Conservation (phyloP, 92 coral and sea anemone species). For the Epizoanthus rinbou region DNA sequence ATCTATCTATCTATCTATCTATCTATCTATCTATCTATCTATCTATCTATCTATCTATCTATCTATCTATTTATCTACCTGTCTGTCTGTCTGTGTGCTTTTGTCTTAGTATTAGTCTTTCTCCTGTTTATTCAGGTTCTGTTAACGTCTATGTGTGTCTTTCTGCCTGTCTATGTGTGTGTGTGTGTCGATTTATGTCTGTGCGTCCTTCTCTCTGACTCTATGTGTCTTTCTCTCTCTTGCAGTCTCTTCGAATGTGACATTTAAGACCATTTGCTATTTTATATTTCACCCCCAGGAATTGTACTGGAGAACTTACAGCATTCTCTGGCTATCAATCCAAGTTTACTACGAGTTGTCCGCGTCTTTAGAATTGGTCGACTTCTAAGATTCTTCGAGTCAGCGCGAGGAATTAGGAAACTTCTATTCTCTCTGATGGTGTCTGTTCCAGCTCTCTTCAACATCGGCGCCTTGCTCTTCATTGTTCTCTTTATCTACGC, state of each 20-base stretch:
- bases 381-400: constrained; percentile 89
- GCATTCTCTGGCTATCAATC: constrained; percentile 71
- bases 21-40: too few species aligned
- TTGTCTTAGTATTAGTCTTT: too few species aligned
- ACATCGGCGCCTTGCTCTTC: constrained; percentile 89
- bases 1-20: too few species aligned
- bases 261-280: neutral
- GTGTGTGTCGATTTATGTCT: too few species aligned
- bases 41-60: too few species aligned
- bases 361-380: constrained; percentile 93
- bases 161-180: too few species aligned
- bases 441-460: constrained; percentile 89
- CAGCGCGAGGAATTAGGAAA: constrained; percentile 91
- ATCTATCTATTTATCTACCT: too few species aligned
- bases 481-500: constrained; percentile 91
- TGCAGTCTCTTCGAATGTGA: neutral
- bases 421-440: constrained; percentile 80
- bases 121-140: too few species aligned
- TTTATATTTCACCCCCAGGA: constrained; percentile 51
- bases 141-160: too few species aligned
- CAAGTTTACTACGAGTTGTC: constrained; percentile 87
- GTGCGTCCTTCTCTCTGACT: too few species aligned
- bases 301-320: constrained; percentile 67
- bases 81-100: too few species aligned
- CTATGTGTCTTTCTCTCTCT: too few species aligned